phyloP scores from a whole-genome alignment of 2,888 invertebrate genomes.

The Dryocosmus kuriphilus region DNA sequence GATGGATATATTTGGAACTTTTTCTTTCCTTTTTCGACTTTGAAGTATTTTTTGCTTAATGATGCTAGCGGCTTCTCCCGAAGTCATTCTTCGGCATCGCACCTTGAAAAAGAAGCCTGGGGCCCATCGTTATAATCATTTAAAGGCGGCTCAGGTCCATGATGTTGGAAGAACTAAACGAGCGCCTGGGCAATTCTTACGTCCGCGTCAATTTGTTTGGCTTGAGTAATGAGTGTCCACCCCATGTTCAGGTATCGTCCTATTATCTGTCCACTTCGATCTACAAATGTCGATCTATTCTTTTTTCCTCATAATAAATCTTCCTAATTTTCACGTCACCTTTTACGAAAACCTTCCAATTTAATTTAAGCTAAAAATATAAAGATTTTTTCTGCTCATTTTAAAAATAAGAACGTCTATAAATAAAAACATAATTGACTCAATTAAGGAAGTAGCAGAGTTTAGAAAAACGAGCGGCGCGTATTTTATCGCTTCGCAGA shows the following conservation, averaged over 20 bases:
- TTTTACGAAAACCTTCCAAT: neutral
- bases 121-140: conserved; percentile 41
- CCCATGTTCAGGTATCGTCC: conserved; percentile 1
- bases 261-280: neutral
- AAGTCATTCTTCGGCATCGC: conserved; percentile 13
- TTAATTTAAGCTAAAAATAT: too few relatives aligned
- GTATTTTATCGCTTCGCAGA: neutral
- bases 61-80: neutral
- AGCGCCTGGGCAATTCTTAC: conserved; percentile 37
- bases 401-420: neutral
- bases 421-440: neutral
- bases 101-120: conserved; percentile 22
- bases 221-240: conserved; percentile 42
- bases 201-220: conserved; percentile 42
- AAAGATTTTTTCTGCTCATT: neutral
- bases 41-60: neutral
- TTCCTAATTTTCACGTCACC: neutral
- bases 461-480: neutral
- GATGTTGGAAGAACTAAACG: conserved; percentile 35
- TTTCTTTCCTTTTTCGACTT: neutral
- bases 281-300: neutral
- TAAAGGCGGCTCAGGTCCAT: conserved; percentile 28
- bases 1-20: neutral
- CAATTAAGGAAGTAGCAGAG: neutral
- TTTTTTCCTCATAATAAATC: neutral